phyloP scores from a whole-genome alignment of 2,113 vertebrate species.

The Tinamus guttatus region DNA sequence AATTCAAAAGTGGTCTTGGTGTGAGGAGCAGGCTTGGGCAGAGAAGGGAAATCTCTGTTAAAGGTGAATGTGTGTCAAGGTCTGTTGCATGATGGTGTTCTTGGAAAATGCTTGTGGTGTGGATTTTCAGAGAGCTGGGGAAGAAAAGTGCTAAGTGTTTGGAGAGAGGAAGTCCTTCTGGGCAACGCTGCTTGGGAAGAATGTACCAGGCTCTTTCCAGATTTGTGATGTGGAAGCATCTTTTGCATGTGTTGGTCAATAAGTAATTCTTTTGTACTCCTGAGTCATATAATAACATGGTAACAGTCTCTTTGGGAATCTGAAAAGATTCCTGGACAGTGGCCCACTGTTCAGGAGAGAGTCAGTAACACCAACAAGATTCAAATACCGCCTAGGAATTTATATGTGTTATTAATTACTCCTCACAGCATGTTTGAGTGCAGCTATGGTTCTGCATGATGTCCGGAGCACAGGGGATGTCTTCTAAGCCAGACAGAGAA shows the following conservation, averaged over 20 bases:
- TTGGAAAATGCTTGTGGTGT: background rate
- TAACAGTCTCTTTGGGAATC: too few relatives aligned
- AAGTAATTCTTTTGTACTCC: too few relatives aligned
- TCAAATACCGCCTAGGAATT: background rate
- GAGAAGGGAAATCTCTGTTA: background rate
- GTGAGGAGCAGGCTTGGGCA: background rate
- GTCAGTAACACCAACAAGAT: background rate
- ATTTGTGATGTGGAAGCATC: background rate
- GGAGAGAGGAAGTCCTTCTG: background rate
- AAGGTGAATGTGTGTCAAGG: background rate
- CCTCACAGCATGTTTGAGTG: background rate
- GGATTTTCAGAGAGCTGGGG: background rate
- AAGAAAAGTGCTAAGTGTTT: background rate
- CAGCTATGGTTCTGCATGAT: background rate
- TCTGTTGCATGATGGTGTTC: background rate
- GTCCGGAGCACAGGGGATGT: background rate
- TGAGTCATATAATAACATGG: too few relatives aligned
- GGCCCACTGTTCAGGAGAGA: background rate
- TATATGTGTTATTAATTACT: background rate
- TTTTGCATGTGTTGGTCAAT: too few relatives aligned
- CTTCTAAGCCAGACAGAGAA: background rate
- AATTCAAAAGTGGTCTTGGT: background rate
- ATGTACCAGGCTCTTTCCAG: background rate
- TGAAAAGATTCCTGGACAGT: background rate
- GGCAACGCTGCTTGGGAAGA: background rate